Evolutionary conservation across 2,888 invertebrate species (phyloP).

Genomic region (Thera britannica): DNA sequence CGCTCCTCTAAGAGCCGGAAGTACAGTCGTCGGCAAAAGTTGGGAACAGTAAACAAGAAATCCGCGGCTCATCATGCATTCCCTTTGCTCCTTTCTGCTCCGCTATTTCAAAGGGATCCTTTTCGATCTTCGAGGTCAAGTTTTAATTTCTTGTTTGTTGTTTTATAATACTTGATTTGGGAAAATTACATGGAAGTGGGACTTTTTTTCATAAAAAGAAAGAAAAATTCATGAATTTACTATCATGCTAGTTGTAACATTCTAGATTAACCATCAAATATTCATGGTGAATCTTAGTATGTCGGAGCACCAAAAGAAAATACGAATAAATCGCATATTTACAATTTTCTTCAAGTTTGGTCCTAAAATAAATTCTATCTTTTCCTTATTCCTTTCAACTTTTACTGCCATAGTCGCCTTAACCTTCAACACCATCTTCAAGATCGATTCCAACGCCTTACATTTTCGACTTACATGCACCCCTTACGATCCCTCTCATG

Average conservation of each 20-base stretch:
- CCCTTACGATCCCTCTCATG: constrained; percentile 67
- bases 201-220: no score
- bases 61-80: constrained; percentile 64
- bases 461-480: constrained; percentile 71
- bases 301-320: background rate
- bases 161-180: no score
- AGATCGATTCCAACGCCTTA: constrained; percentile 74
- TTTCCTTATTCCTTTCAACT: constrained; percentile 17
- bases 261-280: no score
- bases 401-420: constrained; percentile 35
- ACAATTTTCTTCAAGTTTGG: constrained; percentile 12
- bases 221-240: no score
- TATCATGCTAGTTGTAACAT: no score
- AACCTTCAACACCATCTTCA: constrained; percentile 64
- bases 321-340: background rate
- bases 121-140: constrained; percentile 18
- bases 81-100: constrained; percentile 54
- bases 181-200: no score
- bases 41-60: constrained; percentile 33
- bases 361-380: constrained; percentile 6
- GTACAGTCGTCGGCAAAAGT: constrained; percentile 33
- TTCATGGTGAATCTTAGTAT: no score
- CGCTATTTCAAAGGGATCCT: constrained; percentile 45
- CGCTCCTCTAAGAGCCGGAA: constrained; percentile 20
- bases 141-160: background rate